These are phyloP conservation scores for Neogale vison DNA, from an alignment of 2,113 vertebrate species.

Conservation along the genomic window DNA sequence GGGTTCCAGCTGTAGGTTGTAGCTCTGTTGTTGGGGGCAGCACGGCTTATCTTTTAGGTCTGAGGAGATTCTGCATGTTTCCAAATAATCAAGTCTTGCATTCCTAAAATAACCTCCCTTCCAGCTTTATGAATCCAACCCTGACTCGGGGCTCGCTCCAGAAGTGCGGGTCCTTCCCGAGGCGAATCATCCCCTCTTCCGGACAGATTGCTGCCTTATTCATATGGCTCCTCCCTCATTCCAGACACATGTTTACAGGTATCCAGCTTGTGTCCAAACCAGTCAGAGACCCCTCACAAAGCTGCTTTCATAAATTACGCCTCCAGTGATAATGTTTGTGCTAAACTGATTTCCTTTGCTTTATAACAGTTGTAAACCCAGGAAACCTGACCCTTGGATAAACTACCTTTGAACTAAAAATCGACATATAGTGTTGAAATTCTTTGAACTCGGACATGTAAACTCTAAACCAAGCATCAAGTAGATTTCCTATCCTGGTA, in stretches of 20 bases:
- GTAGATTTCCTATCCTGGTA: neutral
- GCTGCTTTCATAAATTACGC: neutral
- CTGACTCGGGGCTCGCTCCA: neutral
- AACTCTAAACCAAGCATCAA: neutral
- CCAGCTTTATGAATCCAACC: neutral
- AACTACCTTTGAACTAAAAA: slow-evolving; percentile 31
- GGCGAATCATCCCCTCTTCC: neutral
- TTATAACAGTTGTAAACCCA: neutral
- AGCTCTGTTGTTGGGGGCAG: neutral
- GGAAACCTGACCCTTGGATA: neutral
- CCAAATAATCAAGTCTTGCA: neutral
- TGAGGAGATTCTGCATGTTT: neutral
- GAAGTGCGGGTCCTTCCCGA: neutral
- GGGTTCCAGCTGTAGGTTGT: neutral
- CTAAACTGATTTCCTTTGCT: neutral
- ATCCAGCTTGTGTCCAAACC: neutral
- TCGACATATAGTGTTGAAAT: neutral
- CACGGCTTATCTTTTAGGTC: neutral
- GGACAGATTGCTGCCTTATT: neutral
- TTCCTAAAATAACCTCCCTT: neutral
- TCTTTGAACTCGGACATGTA: neutral
- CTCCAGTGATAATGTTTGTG: neutral
- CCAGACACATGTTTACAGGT: neutral
- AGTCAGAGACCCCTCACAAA: neutral
- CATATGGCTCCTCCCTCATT: neutral